Percentiles rank a stretch among this genome's conserved stretches.
These are phyloP conservation scores for Avahi laniger DNA, from an alignment of 2,797 vertebrate species.

Conservation along the genomic window DNA sequence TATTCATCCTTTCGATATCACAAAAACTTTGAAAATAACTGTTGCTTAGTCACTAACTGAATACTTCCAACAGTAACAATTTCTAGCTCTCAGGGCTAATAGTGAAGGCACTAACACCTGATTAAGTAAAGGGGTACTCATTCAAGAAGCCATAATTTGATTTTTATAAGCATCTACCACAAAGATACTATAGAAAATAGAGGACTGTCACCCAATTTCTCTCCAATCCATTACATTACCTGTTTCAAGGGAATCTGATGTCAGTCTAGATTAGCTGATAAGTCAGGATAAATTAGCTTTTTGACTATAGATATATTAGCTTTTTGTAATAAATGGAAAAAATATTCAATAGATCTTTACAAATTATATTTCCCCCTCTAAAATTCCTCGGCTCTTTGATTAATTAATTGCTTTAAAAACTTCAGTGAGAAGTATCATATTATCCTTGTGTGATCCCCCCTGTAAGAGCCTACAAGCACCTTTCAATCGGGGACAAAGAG, in stretches of 20 bases:
- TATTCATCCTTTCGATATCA: background rate
- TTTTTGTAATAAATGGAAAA: conserved; percentile 18
- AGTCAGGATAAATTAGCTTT: background rate
- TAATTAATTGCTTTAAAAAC: background rate
- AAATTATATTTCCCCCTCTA: conserved; percentile 1
- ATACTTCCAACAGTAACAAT: background rate
- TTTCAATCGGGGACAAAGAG: background rate
- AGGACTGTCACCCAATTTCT: background rate
- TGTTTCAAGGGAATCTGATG: background rate
- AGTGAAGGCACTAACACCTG: background rate
- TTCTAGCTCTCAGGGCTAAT: background rate
- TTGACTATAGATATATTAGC: background rate
- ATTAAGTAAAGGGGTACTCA: background rate
- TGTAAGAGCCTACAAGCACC: background rate
- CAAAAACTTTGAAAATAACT: conserved; percentile 16
- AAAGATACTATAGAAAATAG: background rate
- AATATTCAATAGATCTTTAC: background rate
- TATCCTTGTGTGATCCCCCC: background rate
- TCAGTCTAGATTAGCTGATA: background rate
- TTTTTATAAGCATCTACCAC: background rate
- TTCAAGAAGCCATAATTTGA: background rate
- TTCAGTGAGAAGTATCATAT: background rate
- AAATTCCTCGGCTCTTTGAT: conserved; percentile 1
- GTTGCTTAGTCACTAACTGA: background rate
- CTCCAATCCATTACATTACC: background rate